These are phyloP conservation scores for Pycnomerus fuliginosus DNA, from an alignment of 2,888 invertebrate genomes.

Conservation along the genomic window DNA sequence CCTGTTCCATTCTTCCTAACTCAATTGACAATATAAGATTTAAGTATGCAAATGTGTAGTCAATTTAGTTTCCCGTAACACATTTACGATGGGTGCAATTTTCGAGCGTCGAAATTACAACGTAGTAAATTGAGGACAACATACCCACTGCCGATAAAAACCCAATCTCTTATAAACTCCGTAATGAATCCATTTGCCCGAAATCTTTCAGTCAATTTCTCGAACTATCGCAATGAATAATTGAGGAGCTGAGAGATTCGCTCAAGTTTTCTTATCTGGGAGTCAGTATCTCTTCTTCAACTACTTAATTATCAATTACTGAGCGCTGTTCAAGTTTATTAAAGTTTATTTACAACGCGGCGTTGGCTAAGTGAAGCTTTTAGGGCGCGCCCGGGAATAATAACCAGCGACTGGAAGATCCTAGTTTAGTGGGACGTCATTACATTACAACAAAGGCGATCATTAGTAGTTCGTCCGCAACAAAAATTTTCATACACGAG, in stretches of 20 bases:
- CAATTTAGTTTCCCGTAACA: constrained; percentile 18
- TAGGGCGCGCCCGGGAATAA: constrained; percentile 16
- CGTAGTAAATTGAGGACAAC: too few relatives aligned
- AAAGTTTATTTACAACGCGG: constrained; percentile 30
- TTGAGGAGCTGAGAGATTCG: constrained; percentile 25
- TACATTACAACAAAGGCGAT: too few relatives aligned
- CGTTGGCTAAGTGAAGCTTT: constrained; percentile 16
- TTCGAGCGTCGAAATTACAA: too few relatives aligned
- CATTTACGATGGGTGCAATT: too few relatives aligned
- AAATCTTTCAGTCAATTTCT: constrained; percentile 18
- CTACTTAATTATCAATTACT: constrained; percentile 31
- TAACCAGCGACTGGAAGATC: constrained; percentile 12
- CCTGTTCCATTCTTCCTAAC: constrained; percentile 10
- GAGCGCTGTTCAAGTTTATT: constrained; percentile 29
- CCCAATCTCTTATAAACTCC: too few relatives aligned
- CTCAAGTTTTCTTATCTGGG: too few relatives aligned
- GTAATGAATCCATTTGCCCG: too few relatives aligned
- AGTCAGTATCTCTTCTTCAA: constrained; percentile 26
- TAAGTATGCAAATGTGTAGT: constrained; percentile 15
- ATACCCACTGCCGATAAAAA: too few relatives aligned
- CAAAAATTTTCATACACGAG: too few relatives aligned
- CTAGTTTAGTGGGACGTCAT: too few relatives aligned
- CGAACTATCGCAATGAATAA: constrained; percentile 31
- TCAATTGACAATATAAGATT: constrained; percentile 17
- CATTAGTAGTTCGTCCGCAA: not conserved